Base-by-base conservation (phyloP, 2,888 invertebrate genomes). In the Luffia ferchaultella region DNA sequence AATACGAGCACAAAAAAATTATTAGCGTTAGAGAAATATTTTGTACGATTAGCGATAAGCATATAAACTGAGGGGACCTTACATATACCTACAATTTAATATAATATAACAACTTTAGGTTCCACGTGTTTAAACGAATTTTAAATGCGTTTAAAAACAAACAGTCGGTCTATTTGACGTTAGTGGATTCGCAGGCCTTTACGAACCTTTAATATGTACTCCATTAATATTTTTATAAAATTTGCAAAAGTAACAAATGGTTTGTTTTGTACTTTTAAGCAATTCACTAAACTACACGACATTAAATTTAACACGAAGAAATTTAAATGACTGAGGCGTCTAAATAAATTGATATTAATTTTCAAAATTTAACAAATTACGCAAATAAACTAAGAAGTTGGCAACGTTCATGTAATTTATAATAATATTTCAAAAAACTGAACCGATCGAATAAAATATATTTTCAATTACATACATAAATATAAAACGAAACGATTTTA, bases 171-270 rank as follows among this genome's bases (percentile, higher is more conserved):
- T 30, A 30, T 30, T 30, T 30, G n/a, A n/a, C n/a, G n/a, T 30
- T 30, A 30, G 3, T 30, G 30, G 30, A 30, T 30, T n/a, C 30
- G 12, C 30, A 30, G 30, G 30, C 3, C 5, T 30, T 3, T 30
- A 30, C 12, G 30, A 12, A 30, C 12, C 30, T 7, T 12, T 30
- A 30, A 30, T 30, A 30, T 30, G 30, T 30, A 30, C 30, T 30
- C 30, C 30, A 30, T 30, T 30, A 65, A 74, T 80, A 75, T 76
- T 60, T 82, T 85, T 80, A 88, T 88, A 88, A 88, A 88, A 88
- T 88, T 88, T 88, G 86, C 87, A 88, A 88, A 88, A 88, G 87
- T 88, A 88, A 88, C 87, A 86, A 87, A 88, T 86, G 76, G 86
- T 83, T 79, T 82, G 73, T n/a, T 85, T 88, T 88, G 88, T 88